These are phyloP conservation scores for Cyprinodon variegatus DNA, from an alignment of 2,113 vertebrate genomes.

Conservation along the genomic window DNA sequence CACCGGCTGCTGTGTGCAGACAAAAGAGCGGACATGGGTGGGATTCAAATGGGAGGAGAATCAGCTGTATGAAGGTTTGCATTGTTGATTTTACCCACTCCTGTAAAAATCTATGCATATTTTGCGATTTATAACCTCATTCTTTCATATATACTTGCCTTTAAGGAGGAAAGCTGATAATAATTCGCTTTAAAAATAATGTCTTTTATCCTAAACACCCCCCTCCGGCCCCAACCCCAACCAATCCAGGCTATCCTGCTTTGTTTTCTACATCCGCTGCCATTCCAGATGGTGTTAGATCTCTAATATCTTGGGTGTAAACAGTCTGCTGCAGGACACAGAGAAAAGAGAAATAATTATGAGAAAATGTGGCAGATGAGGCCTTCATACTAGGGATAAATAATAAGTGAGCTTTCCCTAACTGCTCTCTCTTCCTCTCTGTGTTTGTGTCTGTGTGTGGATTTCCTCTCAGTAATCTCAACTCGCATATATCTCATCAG, in stretches of 20 bases:
- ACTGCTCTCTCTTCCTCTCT: not conserved
- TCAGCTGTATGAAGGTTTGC: conserved; percentile 66
- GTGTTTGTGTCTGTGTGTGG: not conserved
- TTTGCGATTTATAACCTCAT: not conserved
- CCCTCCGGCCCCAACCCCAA: conserved; percentile 8
- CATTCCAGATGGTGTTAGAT: conserved; percentile 4
- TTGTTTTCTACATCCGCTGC: conserved; percentile 34
- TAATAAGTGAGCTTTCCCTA: not conserved
- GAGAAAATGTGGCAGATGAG: conserved; percentile 30
- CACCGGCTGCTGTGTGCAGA: conserved; percentile 50
- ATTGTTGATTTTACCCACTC: conserved; percentile 36
- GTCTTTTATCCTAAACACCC: conserved; percentile 29
- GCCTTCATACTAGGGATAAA: conserved; percentile 22
- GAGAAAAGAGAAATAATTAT: conserved; percentile 15
- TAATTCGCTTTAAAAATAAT: not conserved
- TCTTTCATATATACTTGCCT: not conserved
- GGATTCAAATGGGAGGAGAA: conserved; percentile 77
- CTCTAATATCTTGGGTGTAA: conserved; percentile 9
- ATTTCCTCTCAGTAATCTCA: not conserved
- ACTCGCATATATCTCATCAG: not conserved
- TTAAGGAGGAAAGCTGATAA: not conserved
- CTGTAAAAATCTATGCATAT: not conserved
- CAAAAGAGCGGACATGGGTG: conserved; percentile 77
- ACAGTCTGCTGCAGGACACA: conserved; percentile 3
- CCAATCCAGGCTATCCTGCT: conserved; percentile 21